Evolutionary conservation across 2,113 vertebrate species (phyloP).

Genomic region (Mirza zaza): DNA sequence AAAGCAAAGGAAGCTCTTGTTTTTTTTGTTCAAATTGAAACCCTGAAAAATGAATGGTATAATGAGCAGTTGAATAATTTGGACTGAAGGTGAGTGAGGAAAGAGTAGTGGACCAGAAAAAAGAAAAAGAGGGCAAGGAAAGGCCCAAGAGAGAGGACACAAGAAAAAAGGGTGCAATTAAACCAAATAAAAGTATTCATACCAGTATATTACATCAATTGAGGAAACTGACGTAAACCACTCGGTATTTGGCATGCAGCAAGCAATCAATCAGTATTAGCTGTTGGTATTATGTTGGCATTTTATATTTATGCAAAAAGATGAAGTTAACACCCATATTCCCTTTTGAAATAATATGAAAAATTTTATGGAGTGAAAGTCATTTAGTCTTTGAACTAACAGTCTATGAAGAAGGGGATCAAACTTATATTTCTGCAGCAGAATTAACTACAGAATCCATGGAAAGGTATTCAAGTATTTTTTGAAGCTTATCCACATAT

Average conservation of each 20-base stretch:
- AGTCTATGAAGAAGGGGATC: background rate
- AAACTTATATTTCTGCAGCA: background rate
- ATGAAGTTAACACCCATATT: background rate
- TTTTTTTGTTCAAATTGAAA: slow-evolving; percentile 33
- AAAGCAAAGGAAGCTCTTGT: background rate
- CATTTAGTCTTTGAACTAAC: background rate
- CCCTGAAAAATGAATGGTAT: background rate
- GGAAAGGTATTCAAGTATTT: background rate
- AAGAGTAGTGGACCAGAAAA: background rate
- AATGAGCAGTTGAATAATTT: background rate
- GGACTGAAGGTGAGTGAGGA: background rate
- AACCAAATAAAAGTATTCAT: background rate
- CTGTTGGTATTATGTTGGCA: background rate
- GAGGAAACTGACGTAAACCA: background rate
- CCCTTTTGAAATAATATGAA: background rate
- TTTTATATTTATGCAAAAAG: background rate
- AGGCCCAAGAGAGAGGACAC: background rate
- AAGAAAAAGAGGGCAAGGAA: background rate
- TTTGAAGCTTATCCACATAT: background rate
- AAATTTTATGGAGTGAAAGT: background rate
- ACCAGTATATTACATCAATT: background rate
- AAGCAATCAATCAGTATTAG: background rate
- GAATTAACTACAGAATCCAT: background rate
- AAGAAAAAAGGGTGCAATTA: background rate
- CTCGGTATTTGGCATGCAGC: background rate